Percentiles rank a stretch among this genome's conserved stretches.
These are phyloP conservation scores for Galeruca laticollis DNA, from an alignment of 2,888 invertebrate genomes.

Conservation along the genomic window DNA sequence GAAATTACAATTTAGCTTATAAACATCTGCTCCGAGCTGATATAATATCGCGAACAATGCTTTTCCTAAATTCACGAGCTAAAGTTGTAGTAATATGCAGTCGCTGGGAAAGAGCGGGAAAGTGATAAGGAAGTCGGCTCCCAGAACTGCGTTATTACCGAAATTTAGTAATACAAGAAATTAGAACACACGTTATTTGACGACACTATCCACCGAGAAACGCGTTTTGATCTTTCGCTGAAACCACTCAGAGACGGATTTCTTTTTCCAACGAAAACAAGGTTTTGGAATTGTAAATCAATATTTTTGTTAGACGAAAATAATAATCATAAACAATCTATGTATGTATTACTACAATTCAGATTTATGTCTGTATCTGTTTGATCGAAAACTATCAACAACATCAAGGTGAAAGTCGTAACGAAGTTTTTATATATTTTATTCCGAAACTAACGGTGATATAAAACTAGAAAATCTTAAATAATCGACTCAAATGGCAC, in stretches of 20 bases:
- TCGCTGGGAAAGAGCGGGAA: slow-evolving; percentile 31
- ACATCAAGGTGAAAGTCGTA: too few species aligned
- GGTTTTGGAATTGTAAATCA: neutral
- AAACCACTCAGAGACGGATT: slow-evolving; percentile 9
- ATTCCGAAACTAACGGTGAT: too few species aligned
- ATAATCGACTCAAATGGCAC: too few species aligned
- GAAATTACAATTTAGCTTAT: slow-evolving; percentile 41
- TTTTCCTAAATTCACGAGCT: slow-evolving; percentile 41
- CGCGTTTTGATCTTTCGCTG: slow-evolving; percentile 24
- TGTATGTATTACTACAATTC: too few species aligned
- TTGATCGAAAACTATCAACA: too few species aligned
- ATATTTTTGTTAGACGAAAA: neutral
- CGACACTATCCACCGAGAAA: slow-evolving; percentile 12
- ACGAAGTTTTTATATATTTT: too few species aligned
- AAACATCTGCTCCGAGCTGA: slow-evolving; percentile 44
- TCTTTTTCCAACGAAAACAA: neutral
- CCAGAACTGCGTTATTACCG: slow-evolving; percentile 42
- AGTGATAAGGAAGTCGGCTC: slow-evolving; percentile 47
- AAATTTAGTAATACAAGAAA: slow-evolving; percentile 49
- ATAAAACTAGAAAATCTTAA: too few species aligned
- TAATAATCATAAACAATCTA: too few species aligned
- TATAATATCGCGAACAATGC: slow-evolving; percentile 45
- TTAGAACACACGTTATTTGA: slow-evolving; percentile 50
- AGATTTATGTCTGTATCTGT: too few species aligned
- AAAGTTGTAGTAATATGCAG: slow-evolving; percentile 41